These are phyloP conservation scores for Enteromius thamalakanensis DNA, from an alignment of 2,797 vertebrate genomes.

Conservation along the genomic window DNA sequence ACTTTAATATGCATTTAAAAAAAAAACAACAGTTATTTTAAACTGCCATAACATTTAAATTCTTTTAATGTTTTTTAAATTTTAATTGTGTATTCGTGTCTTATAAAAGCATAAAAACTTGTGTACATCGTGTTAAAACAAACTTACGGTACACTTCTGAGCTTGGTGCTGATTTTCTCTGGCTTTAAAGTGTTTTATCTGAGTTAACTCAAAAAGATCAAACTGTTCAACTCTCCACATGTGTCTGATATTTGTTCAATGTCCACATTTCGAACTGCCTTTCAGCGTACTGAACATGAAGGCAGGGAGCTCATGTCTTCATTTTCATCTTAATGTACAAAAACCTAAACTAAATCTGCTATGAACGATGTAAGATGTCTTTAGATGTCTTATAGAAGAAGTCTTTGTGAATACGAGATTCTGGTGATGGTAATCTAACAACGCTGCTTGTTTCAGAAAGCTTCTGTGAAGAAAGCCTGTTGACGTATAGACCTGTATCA, in stretches of 20 bases:
- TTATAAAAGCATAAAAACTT: not conserved
- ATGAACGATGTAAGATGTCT: not conserved
- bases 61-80: not conserved
- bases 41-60: not conserved
- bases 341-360: not conserved
- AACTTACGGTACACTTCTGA: not conserved
- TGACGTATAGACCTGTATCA: slow-evolving; percentile 28
- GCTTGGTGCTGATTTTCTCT: not conserved
- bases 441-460: slow-evolving; percentile 34
- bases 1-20: not conserved
- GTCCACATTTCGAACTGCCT: not conserved
- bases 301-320: not conserved
- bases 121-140: not conserved
- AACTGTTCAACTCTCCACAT: not conserved
- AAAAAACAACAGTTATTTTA: not conserved
- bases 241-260: slow-evolving; percentile 18
- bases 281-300: not conserved
- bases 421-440: not conserved
- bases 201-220: slow-evolving; percentile 16
- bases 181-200: not conserved
- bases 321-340: not conserved
- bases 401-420: slow-evolving; percentile 8
- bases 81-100: not conserved
- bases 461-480: not conserved
- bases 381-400: not conserved